Conservation (phyloP, 1,140 invertebrate genomes). For the Drosophila elegans region DNA sequence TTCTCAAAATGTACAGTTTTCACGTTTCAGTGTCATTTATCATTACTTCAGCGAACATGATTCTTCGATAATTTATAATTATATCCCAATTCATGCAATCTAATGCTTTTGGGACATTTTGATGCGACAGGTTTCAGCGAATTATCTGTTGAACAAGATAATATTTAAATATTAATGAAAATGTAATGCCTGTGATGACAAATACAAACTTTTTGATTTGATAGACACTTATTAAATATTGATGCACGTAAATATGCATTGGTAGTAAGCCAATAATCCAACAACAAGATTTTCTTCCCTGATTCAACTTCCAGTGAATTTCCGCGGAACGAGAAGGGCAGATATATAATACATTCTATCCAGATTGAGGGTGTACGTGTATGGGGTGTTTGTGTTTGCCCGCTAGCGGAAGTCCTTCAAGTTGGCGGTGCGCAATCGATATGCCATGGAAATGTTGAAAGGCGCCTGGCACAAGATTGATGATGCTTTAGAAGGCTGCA, state of each 20-base stretch:
- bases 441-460: constrained; percentile 35
- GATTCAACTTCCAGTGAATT: constrained; percentile 1
- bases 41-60: background rate
- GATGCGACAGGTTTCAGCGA: background rate
- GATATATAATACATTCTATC: background rate
- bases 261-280: background rate
- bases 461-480: constrained; percentile 46
- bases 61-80: background rate
- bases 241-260: background rate
- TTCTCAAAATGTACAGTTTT: too few species aligned
- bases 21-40: background rate
- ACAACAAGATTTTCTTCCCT: background rate
- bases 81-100: background rate
- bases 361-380: constrained; percentile 6
- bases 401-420: constrained; percentile 39
- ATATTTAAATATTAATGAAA: background rate
- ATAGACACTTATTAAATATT: background rate
- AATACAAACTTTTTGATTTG: too few species aligned
- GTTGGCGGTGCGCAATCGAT: constrained; percentile 33
- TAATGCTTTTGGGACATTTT: background rate
- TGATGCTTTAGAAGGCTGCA: constrained; percentile 23
- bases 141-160: background rate
- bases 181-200: background rate
- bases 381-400: background rate
- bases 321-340: background rate